These are phyloP conservation scores for Ceratotherium simum DNA, from an alignment of 2,113 vertebrate species.

Conservation along the genomic window DNA sequence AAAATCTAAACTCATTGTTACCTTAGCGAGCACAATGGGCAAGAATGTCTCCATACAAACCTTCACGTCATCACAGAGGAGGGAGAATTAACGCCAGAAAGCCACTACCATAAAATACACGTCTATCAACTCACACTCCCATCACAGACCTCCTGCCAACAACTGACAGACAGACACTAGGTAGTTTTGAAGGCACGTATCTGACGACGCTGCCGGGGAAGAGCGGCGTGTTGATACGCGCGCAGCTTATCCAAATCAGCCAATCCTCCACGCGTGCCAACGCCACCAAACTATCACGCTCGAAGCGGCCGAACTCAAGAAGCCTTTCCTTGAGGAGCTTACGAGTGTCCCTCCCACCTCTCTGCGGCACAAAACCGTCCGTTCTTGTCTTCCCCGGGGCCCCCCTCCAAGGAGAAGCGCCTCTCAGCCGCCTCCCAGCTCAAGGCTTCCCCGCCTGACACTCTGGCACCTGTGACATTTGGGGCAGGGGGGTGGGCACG, in stretches of 20 bases:
- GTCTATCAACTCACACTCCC: background rate
- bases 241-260: background rate
- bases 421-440: background rate
- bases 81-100: background rate
- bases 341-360: background rate
- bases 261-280: background rate
- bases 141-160: background rate
- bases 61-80: background rate
- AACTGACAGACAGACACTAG: background rate
- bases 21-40: background rate
- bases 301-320: background rate
- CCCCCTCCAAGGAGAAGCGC: background rate
- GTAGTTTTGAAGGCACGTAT: background rate
- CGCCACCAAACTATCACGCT: too few species aligned
- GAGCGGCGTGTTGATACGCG: accelerated
- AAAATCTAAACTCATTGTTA: background rate
- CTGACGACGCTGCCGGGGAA: background rate
- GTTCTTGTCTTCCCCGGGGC: background rate
- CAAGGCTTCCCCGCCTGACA: background rate
- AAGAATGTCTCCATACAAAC: background rate
- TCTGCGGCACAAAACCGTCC: too few species aligned
- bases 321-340: accelerated
- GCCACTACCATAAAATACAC: background rate
- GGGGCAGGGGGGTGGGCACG: too few species aligned
- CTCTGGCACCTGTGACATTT: background rate